A percentile compares a stretch with the other conserved stretches of the same genome.
phyloP scores from a whole-genome alignment of 2,888 invertebrate species.

The Litoditis marina region DNA sequence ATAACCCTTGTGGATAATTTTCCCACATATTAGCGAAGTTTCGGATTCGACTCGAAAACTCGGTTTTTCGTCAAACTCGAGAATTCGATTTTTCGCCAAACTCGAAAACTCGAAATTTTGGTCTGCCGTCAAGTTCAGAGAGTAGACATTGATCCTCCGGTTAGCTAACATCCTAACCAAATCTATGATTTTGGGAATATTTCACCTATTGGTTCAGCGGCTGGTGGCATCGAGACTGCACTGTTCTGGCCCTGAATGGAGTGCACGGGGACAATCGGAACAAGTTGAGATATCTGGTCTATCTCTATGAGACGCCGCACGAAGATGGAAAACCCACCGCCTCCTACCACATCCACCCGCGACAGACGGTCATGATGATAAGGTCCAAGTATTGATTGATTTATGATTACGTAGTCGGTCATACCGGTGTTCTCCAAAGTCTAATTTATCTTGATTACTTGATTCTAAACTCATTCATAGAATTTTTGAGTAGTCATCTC shows the following conservation, averaged over 20 bases:
- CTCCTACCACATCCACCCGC: slow-evolving; percentile 38
- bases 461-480: not conserved
- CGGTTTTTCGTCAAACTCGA: too few relatives aligned
- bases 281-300: slow-evolving; percentile 19
- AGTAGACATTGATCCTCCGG: too few relatives aligned
- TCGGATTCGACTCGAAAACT: not conserved
- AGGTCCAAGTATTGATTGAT: slow-evolving; percentile 21
- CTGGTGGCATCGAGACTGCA: slow-evolving; percentile 49
- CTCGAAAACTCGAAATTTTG: too few relatives aligned
- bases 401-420: too few relatives aligned
- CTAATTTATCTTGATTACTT: not conserved
- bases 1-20: too few relatives aligned
- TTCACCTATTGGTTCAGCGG: slow-evolving; percentile 28
- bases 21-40: too few relatives aligned
- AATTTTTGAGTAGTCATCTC: too few relatives aligned
- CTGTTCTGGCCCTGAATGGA: slow-evolving; percentile 39
- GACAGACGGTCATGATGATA: slow-evolving; percentile 37
- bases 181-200: too few relatives aligned
- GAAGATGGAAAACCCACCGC: not conserved
- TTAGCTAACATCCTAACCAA: too few relatives aligned
- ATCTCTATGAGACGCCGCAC: slow-evolving; percentile 1
- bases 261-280: slow-evolving; percentile 26
- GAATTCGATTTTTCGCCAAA: too few relatives aligned
- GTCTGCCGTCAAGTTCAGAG: too few relatives aligned
- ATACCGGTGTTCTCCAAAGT: too few relatives aligned